phyloP scores from a whole-genome alignment of 1,140 invertebrate species.

The Orchestia grillus region DNA sequence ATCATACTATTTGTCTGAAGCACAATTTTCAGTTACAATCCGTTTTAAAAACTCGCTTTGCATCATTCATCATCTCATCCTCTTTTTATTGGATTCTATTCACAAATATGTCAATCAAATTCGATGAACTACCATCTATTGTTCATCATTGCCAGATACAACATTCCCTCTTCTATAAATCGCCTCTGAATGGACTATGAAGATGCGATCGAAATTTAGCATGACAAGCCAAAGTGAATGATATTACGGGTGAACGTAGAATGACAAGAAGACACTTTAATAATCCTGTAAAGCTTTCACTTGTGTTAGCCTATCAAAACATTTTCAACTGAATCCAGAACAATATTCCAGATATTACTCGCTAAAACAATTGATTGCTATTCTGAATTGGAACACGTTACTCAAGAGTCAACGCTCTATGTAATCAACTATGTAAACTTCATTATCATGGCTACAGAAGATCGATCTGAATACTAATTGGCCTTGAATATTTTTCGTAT shows the following conservation, averaged over 20 bases:
- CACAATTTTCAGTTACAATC: neutral
- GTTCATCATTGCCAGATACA: too few species aligned
- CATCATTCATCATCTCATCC: neutral
- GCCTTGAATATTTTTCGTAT: neutral
- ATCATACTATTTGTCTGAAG: neutral
- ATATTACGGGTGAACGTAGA: too few species aligned
- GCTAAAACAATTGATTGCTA: too few species aligned
- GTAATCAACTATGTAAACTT: neutral
- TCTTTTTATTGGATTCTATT: neutral
- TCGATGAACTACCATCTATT: too few species aligned
- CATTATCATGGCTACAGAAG: neutral
- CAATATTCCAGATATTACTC: neutral
- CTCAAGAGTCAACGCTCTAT: neutral
- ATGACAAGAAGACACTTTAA: neutral
- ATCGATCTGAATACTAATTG: neutral
- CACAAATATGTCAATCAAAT: too few species aligned
- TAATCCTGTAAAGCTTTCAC: neutral
- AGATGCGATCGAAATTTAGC: too few species aligned
- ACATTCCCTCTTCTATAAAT: neutral
- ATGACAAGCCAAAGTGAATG: too few species aligned
- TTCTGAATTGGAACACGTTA: neutral
- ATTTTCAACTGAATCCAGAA: neutral
- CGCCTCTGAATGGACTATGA: too few species aligned
- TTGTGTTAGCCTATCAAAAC: neutral
- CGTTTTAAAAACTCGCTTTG: neutral